These are phyloP conservation scores for Colius striatus DNA, from an alignment of 2,113 vertebrate species.

Conservation along the genomic window DNA sequence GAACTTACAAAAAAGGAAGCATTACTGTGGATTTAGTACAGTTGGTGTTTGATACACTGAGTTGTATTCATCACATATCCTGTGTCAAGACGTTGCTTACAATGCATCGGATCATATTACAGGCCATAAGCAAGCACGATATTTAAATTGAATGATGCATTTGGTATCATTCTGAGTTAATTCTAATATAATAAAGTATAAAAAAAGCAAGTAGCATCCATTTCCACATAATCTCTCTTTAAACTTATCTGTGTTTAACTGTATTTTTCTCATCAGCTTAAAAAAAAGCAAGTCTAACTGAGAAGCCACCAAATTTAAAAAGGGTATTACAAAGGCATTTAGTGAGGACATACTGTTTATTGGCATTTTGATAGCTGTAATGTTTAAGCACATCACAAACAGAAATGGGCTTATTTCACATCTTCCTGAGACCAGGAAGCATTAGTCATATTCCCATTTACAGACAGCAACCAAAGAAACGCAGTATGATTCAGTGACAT, in stretches of 20 bases:
- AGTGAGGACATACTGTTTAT: background rate
- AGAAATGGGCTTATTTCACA: slow-evolving; percentile 32
- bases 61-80: slow-evolving; percentile 49
- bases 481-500: background rate
- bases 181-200: slow-evolving; percentile 53
- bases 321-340: slow-evolving; percentile 11
- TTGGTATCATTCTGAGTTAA: slow-evolving; percentile 46
- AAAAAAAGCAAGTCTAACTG: background rate
- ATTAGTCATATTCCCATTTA: background rate
- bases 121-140: slow-evolving; percentile 26
- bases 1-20: slow-evolving; percentile 56
- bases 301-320: slow-evolving; percentile 19
- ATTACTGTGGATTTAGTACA: slow-evolving; percentile 67
- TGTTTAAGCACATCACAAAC: slow-evolving; percentile 40
- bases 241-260: slow-evolving; percentile 45
- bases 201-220: slow-evolving; percentile 37
- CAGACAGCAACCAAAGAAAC: background rate
- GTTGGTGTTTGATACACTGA: slow-evolving; percentile 50
- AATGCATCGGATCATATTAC: slow-evolving; percentile 22
- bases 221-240: slow-evolving; percentile 55
- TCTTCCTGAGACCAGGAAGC: slow-evolving; percentile 11
- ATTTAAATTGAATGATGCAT: slow-evolving; percentile 56
- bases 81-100: slow-evolving; percentile 61
- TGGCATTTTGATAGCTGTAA: slow-evolving; percentile 15
- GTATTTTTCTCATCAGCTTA: slow-evolving; percentile 23